Evolutionary conservation across 2,797 vertebrate genomes (phyloP).

Genomic region (Antrozous pallidus): DNA sequence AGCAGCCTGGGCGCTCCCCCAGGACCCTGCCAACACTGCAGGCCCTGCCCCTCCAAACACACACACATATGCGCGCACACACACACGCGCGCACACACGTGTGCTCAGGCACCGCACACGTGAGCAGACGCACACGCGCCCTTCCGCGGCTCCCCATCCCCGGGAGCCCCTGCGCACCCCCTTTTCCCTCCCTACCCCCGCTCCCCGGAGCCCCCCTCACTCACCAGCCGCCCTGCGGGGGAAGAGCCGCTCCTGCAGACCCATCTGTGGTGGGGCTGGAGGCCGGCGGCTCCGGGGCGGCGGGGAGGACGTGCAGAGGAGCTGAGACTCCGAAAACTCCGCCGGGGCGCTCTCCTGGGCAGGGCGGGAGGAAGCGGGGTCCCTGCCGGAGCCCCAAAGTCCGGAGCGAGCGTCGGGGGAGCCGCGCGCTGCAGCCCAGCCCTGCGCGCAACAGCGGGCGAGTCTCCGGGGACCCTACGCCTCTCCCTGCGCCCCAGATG

Average conservation of each 20-base stretch:
- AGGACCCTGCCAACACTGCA: not conserved
- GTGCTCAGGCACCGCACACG: not conserved
- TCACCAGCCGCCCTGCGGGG: slow-evolving; percentile 80
- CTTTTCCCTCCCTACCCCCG: rapidly evolving
- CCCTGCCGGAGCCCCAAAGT: too few species aligned
- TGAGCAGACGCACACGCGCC: not conserved
- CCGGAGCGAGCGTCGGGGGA: too few species aligned
- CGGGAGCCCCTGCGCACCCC: not conserved
- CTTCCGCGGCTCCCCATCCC: not conserved
- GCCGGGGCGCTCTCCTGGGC: slow-evolving; percentile 53
- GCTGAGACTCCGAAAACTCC: slow-evolving; percentile 73
- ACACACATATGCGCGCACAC: too few species aligned
- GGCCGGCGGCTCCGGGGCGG: not conserved
- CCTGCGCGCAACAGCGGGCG: slow-evolving; percentile 46
- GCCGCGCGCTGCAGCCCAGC: slow-evolving; percentile 60
- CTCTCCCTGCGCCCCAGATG: slow-evolving; percentile 86
- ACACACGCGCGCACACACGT: too few species aligned
- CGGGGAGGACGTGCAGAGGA: slow-evolving; percentile 69
- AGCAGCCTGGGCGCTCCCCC: not conserved
- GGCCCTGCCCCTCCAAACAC: not conserved
- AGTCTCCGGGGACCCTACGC: slow-evolving; percentile 22
- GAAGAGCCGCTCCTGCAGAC: slow-evolving; percentile 76
- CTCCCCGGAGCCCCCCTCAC: slow-evolving; percentile 45
- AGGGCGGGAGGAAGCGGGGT: not conserved
- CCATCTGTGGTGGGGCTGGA: slow-evolving; percentile 38